Percentiles rank a stretch among this genome's conserved stretches.
phyloP scores from a whole-genome alignment of 2,797 vertebrate genomes.

The Sus cebifrons region DNA sequence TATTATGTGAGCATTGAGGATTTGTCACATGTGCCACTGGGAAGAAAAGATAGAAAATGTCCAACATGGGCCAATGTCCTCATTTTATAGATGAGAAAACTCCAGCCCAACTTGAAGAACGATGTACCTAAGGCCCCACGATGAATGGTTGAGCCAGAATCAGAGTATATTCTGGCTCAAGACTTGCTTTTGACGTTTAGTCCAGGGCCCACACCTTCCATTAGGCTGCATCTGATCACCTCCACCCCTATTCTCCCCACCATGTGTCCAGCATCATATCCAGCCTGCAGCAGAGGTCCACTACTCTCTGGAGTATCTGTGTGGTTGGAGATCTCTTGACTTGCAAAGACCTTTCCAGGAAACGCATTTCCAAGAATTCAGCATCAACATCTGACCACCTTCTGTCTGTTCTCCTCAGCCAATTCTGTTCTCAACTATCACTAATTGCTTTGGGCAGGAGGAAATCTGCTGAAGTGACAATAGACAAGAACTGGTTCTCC shows the following conservation, averaged over 20 bases:
- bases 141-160: neutral
- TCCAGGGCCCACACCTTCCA: neutral
- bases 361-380: conserved; percentile 35
- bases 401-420: neutral
- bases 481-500: neutral
- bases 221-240: neutral
- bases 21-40: neutral
- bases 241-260: neutral
- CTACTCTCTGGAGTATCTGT: neutral
- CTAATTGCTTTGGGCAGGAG: conserved; percentile 37
- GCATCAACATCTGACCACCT: neutral
- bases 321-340: neutral
- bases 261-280: neutral
- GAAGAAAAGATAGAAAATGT: neutral
- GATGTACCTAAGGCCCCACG: no score
- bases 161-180: neutral
- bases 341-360: conserved; percentile 39
- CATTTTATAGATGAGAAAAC: neutral
- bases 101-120: neutral
- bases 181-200: neutral
- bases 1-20: neutral
- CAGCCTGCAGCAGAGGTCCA: neutral
- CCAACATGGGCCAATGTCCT: neutral
- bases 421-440: conserved; percentile 29
- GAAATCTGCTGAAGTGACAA: conserved; percentile 41